Base-by-base conservation (phyloP, 2,113 vertebrate species). In the Saiga tatarica region DNA sequence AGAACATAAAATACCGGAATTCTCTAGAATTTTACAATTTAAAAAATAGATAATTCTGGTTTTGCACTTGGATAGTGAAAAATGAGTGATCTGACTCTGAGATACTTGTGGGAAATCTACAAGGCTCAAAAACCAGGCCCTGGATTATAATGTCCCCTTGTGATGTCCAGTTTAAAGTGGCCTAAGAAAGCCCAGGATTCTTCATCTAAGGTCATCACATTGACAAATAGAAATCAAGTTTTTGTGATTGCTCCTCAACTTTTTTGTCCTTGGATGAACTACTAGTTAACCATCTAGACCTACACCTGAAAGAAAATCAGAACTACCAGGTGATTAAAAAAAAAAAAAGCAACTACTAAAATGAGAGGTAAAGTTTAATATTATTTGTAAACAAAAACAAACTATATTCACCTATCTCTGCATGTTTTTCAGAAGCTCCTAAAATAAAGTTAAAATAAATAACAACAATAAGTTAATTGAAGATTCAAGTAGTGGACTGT, bases 401-500 rank as follows among this genome's bases (percentile, higher is more conserved):
- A 90, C 67, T 87, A 64, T 17, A 47, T 53, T 13, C 28, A 94
- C 14, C 26, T 67, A 13, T 85, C 74, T 91, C 60, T 85, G 53
- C 14, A 57, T 45, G 78, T 13, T 94, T 92, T 93, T 33, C 33
- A 33, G 78, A 92, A 42, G 26, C 36, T 71, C 33, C 74, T 67
- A 97, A 91, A 82, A 95, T n/a, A 96, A 50, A 87, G 30, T 71
- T 74, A 39, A 45, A 85, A 89, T 45, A 53, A 88, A 89, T 82
- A 59, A 17, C 92, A 95, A 64, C 13, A 78, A 3, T 50, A 94
- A 50, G 36, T 53, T 92, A 78, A 81, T 28, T 45, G 39, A 95
- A 83, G 83, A 96, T 42, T 94, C 57, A 89, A 93, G n/a, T 71
- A 87, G 50, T 3, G 39, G 88, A 94, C 16, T 59, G 62, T 82